phyloP scores from a whole-genome alignment of 92 coral and sea anemone genomes.

The Palythoa grandiflora region DNA sequence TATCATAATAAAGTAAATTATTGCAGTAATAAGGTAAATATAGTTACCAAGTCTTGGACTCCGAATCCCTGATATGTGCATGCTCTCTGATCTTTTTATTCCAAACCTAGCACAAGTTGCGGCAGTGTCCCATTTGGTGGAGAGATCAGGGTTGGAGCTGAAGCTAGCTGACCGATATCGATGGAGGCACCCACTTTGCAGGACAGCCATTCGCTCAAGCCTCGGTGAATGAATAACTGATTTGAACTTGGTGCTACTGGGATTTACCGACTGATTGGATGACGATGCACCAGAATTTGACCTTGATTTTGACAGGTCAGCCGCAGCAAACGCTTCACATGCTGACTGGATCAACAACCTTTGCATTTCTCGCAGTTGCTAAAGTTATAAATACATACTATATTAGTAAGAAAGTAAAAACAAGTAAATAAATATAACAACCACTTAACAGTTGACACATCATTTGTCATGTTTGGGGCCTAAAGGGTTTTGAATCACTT shows the following conservation, averaged over 20 bases:
- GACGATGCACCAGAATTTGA: conserved; percentile 92
- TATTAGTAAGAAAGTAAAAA: not conserved
- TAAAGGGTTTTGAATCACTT: no score
- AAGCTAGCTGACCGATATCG: conserved; percentile 76
- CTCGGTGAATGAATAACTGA: conserved; percentile 67
- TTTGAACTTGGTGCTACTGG: conserved; percentile 66
- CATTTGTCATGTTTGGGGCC: no score
- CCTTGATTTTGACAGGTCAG: conserved; percentile 91
- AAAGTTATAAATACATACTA: not conserved
- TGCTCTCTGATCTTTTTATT: conserved; percentile 80
- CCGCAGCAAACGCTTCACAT: conserved; percentile 93
- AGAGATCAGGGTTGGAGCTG: conserved; percentile 79
- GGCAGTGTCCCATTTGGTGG: conserved; percentile 55
- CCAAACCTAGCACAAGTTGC: conserved; percentile 56
- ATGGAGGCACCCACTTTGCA: conserved; percentile 61
- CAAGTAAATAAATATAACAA: not conserved
- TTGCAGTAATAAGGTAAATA: not conserved
- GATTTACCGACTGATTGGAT: conserved; percentile 54
- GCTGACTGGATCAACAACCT: conserved; percentile 97
- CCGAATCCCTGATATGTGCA: conserved; percentile 62
- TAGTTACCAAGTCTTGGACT: conserved; percentile 78
- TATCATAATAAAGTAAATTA: no score
- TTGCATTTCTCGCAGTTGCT: conserved; percentile 98
- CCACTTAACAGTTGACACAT: no score
- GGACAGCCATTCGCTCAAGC: conserved; percentile 56